Percentiles rank a stretch among this genome's conserved stretches.
These are phyloP conservation scores for Hyphantria cunea DNA, from an alignment of 1,140 invertebrate species.

Conservation along the genomic window DNA sequence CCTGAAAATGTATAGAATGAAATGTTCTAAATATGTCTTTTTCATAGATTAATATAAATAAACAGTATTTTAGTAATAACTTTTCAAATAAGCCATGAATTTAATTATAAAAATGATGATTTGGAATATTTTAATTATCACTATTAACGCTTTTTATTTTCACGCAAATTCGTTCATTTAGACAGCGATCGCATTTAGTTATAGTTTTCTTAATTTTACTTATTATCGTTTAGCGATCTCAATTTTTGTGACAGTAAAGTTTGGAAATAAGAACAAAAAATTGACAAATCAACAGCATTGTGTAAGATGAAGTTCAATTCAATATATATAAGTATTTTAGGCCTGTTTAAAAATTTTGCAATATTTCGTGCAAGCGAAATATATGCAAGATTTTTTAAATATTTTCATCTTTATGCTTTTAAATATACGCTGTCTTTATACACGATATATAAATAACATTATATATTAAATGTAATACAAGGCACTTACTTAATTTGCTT, in stretches of 20 bases:
- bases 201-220: conserved; percentile 4
- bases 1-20: no score
- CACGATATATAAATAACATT: conserved; percentile 64
- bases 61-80: neutral
- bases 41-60: no score
- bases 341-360: conserved; percentile 36
- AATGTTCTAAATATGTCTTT: no score
- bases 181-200: conserved; percentile 19
- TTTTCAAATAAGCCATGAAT: conserved; percentile 17
- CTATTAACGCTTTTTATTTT: conserved; percentile 31
- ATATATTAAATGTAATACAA: conserved; percentile 69
- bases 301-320: conserved; percentile 21
- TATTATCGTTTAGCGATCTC: conserved; percentile 27
- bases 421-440: conserved; percentile 50
- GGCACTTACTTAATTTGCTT: conserved; percentile 48
- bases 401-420: neutral
- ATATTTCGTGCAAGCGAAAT: conserved; percentile 44
- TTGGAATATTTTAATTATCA: conserved; percentile 26
- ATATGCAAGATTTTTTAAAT: conserved; percentile 16
- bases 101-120: conserved; percentile 21
- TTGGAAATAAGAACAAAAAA: neutral
- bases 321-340: conserved; percentile 19
- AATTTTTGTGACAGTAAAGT: conserved; percentile 13
- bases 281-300: neutral
- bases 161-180: conserved; percentile 5